phyloP scores from a whole-genome alignment of 2,113 vertebrate genomes.

The Tragelaphus buxtoni region DNA sequence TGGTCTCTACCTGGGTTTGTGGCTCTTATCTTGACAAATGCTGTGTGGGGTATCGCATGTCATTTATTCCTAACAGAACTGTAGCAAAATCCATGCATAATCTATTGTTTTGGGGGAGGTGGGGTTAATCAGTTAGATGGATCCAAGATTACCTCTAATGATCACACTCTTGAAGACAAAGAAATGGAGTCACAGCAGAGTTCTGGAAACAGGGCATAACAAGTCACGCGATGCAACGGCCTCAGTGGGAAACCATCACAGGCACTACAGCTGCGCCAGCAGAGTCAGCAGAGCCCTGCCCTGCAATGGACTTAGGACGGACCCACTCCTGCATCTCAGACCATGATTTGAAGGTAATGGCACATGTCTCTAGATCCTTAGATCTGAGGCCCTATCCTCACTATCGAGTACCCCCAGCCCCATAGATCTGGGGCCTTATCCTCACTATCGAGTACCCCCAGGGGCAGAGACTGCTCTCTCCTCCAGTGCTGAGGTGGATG shows the following conservation, averaged over 20 bases:
- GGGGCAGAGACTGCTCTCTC: neutral
- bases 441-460: neutral
- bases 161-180: neutral
- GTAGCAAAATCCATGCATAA: neutral
- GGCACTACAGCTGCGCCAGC: neutral
- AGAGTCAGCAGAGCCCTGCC: too few relatives aligned
- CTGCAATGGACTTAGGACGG: neutral
- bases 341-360: neutral
- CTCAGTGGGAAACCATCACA: neutral
- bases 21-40: neutral
- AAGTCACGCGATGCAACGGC: neutral
- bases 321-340: neutral
- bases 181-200: neutral
- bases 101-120: neutral
- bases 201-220: neutral
- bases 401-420: neutral
- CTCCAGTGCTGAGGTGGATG: neutral
- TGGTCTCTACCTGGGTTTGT: neutral
- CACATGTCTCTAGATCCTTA: neutral
- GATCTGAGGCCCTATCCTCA: neutral
- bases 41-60: fast-evolving
- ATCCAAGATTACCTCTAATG: neutral
- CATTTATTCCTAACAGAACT: neutral
- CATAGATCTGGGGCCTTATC: neutral
- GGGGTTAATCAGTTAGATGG: neutral